Base-by-base conservation (phyloP, 2,888 invertebrate genomes). In the Cactoblastis cactorum region DNA sequence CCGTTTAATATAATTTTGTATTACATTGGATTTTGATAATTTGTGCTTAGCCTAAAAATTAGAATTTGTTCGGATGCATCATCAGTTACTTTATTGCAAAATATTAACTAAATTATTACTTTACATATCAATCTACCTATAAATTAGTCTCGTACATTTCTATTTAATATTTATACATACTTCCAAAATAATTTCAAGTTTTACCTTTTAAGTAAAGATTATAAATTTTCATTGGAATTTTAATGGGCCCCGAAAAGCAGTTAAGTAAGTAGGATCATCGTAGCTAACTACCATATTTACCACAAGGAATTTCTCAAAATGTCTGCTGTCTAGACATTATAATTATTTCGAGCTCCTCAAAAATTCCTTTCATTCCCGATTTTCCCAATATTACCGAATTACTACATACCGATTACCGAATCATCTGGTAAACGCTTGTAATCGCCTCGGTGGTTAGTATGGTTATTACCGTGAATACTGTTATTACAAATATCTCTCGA, bases 391-490 rank as follows among this genome's bases (percentile, higher is more conserved):
- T 80, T 78, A 67, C 65, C 56, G 59, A 37, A 69, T 66, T 35
- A 47, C 46, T 35, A 15, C 37, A 48, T 22, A 33, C 41, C 80
- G 80, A 83, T 86, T 86, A 86, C 83, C 74, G 77, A 80, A 85
- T 84, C 77, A 80, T 80, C 77, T 75, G 72, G 85, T 87, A 86
- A 88, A 80, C 70, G 83, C 76, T 79, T 81, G 87, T 88, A 85
- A 86, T 85, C 84, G 76, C 83, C 80, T 78, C 74, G 61, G 74
- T 68, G 72, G 74, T 78, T 77, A 80, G 76, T 71, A 76, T 76
- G 74, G 72, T 78, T 71, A 84, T 87, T 83, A 85, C 77, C 62
- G 53, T 66, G 71, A 79, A 71, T 65, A 69, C 68, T 57, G 77
- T 75, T 71, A 81, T 86, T 83, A 84, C 67, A 63, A 17, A 35